Conservation (phyloP, 2,888 invertebrate genomes). For the Phragmatobia fuliginosa region DNA sequence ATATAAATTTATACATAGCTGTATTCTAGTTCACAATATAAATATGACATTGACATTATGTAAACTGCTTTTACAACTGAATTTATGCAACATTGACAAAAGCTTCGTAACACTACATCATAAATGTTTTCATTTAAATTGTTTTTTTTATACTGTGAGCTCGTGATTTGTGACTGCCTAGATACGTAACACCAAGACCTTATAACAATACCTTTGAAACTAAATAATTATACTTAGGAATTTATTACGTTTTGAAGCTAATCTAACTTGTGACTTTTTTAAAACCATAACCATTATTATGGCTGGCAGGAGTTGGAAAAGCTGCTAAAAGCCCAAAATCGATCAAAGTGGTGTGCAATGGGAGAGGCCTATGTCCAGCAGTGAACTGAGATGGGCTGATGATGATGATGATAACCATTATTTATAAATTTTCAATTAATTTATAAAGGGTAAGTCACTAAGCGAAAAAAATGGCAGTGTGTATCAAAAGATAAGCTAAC, state of each 20-base stretch:
- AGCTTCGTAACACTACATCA: not conserved
- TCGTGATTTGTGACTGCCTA: not conserved
- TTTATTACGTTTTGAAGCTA: not conserved
- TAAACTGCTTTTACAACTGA: not conserved
- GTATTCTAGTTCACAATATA: not conserved
- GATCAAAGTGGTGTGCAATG: too few relatives aligned
- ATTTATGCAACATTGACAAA: not conserved
- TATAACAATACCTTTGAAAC: not conserved
- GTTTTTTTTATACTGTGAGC: not conserved
- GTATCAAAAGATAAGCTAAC: not conserved
- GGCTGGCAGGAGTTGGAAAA: too few relatives aligned
- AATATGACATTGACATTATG: constrained; percentile 1
- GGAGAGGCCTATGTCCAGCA: too few relatives aligned
- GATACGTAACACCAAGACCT: not conserved
- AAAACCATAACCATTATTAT: too few relatives aligned
- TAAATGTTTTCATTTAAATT: not conserved
- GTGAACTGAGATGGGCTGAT: too few relatives aligned
- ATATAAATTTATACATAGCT: not conserved
- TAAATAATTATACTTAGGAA: not conserved
- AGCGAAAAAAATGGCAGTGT: too few relatives aligned
- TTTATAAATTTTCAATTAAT: too few relatives aligned
- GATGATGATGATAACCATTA: too few relatives aligned
- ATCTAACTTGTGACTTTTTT: too few relatives aligned
- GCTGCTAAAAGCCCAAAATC: too few relatives aligned
- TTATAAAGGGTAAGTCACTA: too few relatives aligned